These are phyloP conservation scores for Drosophila leontia DNA, from an alignment of 1,140 invertebrate genomes.

Conservation along the genomic window DNA sequence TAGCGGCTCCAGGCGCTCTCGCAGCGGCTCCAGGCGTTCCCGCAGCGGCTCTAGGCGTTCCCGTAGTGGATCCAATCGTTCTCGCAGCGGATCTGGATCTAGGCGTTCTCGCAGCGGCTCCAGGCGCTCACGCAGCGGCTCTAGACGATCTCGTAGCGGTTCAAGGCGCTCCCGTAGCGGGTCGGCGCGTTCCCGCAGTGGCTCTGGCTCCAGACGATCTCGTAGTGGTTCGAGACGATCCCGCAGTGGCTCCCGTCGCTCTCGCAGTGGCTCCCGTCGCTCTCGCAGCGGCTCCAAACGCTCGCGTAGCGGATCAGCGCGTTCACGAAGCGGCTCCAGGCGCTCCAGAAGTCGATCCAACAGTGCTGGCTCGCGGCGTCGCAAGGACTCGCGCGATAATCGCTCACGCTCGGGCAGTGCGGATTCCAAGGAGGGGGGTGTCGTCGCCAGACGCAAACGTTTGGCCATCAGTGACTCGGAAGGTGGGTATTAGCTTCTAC, in stretches of 20 bases:
- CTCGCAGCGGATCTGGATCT: constrained; percentile 57
- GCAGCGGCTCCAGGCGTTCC: constrained; percentile 83
- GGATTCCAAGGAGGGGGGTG: constrained; percentile 9
- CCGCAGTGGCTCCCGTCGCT: constrained; percentile 75
- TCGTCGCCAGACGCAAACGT: constrained; percentile 78
- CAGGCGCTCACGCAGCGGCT: constrained; percentile 75
- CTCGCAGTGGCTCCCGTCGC: constrained; percentile 70
- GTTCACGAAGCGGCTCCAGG: constrained; percentile 81
- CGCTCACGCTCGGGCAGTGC: constrained; percentile 77
- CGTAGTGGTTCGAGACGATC: constrained; percentile 81
- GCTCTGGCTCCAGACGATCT: constrained; percentile 80
- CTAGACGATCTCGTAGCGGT: constrained; percentile 75
- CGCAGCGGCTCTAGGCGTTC: constrained; percentile 74
- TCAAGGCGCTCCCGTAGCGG: constrained; percentile 79
- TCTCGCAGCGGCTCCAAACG: constrained; percentile 83
- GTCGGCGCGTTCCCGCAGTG: constrained; percentile 62
- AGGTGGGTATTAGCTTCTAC: constrained; percentile 53
- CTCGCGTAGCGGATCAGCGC: constrained; percentile 83
- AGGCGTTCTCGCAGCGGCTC: constrained; percentile 75
- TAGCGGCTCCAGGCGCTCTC: constrained; percentile 82
- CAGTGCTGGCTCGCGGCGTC: constrained; percentile 62
- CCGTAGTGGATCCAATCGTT: constrained; percentile 51
- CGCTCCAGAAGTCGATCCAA: constrained; percentile 77
- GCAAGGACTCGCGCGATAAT: constrained; percentile 63
- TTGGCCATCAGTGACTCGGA: constrained; percentile 87